These are phyloP conservation scores for Drosophila guanche DNA, from an alignment of 1,140 invertebrate genomes.

Conservation along the genomic window DNA sequence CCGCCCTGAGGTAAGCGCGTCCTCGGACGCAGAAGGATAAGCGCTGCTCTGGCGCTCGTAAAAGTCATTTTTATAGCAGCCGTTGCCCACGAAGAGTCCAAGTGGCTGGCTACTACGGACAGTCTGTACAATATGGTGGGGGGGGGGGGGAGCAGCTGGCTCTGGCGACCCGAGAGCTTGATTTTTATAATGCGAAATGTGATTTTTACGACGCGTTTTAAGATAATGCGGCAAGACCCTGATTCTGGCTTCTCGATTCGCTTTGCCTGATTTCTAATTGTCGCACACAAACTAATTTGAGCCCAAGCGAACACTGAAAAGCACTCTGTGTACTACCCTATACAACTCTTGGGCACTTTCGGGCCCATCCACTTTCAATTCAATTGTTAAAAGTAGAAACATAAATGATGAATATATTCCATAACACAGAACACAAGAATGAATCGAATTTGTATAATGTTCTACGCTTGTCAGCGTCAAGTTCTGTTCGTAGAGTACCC, in stretches of 20 bases:
- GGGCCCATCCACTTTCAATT: background rate
- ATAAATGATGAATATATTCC: too few relatives aligned
- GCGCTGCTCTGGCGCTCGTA: conserved; percentile 56
- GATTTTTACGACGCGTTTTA: conserved; percentile 78
- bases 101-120: conserved; percentile 29
- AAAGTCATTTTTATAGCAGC: conserved; percentile 73
- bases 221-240: conserved; percentile 65
- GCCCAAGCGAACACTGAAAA: conserved; percentile 44
- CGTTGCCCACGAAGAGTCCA: conserved; percentile 34
- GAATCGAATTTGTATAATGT: too few relatives aligned
- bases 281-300: conserved; percentile 56
- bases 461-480: background rate
- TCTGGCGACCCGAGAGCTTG: conserved; percentile 24
- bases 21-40: conserved; percentile 52
- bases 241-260: conserved; percentile 45
- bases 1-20: conserved; percentile 11
- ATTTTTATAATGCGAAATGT: conserved; percentile 78
- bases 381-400: background rate
- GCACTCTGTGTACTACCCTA: conserved; percentile 18
- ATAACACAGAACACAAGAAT: too few relatives aligned
- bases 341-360: conserved; percentile 3
- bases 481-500: conserved; percentile 21
- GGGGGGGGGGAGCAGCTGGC: conserved; percentile 69
- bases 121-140: conserved; percentile 40
- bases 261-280: conserved; percentile 70